These are phyloP conservation scores for Glyphotaelius pellucidus DNA, from an alignment of 2,888 invertebrate species.

Conservation along the genomic window DNA sequence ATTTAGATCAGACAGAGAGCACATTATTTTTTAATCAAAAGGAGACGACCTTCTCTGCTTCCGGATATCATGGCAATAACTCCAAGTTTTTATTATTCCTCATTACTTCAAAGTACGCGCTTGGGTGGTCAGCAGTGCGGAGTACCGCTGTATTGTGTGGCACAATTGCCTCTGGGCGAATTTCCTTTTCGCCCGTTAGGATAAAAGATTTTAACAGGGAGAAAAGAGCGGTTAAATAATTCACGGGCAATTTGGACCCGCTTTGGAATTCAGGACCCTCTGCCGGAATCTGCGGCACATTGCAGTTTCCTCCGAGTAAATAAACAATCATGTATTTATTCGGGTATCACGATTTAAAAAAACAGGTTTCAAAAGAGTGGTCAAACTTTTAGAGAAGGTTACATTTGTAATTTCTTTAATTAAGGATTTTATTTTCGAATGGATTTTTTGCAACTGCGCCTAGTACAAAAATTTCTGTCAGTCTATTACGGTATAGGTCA, in stretches of 20 bases:
- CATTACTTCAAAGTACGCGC: not conserved
- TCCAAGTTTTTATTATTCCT: not conserved
- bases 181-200: not conserved
- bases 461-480: not conserved
- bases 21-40: constrained; percentile 15
- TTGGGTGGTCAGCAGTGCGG: not conserved
- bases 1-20: not conserved
- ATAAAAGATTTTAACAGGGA: constrained; percentile 36
- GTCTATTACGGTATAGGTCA: not conserved
- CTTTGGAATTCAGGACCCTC: constrained; percentile 1
- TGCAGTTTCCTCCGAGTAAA: not conserved
- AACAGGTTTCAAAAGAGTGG: not conserved
- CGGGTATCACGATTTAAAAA: not conserved
- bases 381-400: not conserved
- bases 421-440: not conserved
- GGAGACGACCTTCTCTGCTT: not conserved
- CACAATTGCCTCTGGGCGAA: not conserved
- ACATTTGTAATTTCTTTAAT: not conserved
- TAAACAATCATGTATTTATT: not conserved
- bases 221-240: constrained; percentile 26
- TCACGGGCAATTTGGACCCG: constrained; percentile 8
- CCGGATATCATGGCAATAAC: not conserved
- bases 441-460: no score
- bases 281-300: not conserved
- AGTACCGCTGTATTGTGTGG: not conserved